Percentiles rank a stretch among this genome's conserved stretches.
Evolutionary conservation across 2,113 vertebrate species (phyloP).

Genomic region (Polyodon spathula): DNA sequence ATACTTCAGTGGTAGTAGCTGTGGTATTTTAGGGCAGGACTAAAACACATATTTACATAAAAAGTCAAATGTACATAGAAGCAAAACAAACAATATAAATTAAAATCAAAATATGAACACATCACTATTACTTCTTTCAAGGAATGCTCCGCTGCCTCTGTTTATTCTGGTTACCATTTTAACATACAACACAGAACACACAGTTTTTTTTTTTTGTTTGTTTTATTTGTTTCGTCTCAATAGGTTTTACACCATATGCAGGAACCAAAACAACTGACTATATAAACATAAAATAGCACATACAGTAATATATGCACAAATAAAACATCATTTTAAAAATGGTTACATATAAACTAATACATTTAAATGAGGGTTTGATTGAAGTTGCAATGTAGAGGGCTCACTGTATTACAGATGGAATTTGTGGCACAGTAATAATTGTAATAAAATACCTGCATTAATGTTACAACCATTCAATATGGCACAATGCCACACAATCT

Average conservation of each 20-base stretch:
- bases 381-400: constrained; percentile 17
- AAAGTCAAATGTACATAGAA: too few species aligned
- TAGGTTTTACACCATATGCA: constrained; percentile 52
- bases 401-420: constrained; percentile 31
- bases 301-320: constrained; percentile 38
- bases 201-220: constrained; percentile 33
- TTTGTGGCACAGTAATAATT: constrained; percentile 31
- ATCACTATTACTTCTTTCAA: too few species aligned
- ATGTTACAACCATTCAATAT: constrained; percentile 16
- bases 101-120: too few species aligned
- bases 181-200: constrained; percentile 2
- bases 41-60: too few species aligned
- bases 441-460: constrained; percentile 18
- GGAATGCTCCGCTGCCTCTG: too few species aligned
- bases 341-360: constrained; percentile 51
- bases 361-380: constrained; percentile 36
- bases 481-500: constrained; percentile 21
- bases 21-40: too few species aligned
- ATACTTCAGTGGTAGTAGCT: too few species aligned
- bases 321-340: constrained; percentile 41
- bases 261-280: constrained; percentile 58
- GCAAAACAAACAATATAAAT: too few species aligned
- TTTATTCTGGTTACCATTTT: neutral
- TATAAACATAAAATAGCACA: constrained; percentile 49
- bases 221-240: constrained; percentile 60